Conservation (phyloP, 1,140 invertebrate genomes). For the Lineus longissimus region DNA sequence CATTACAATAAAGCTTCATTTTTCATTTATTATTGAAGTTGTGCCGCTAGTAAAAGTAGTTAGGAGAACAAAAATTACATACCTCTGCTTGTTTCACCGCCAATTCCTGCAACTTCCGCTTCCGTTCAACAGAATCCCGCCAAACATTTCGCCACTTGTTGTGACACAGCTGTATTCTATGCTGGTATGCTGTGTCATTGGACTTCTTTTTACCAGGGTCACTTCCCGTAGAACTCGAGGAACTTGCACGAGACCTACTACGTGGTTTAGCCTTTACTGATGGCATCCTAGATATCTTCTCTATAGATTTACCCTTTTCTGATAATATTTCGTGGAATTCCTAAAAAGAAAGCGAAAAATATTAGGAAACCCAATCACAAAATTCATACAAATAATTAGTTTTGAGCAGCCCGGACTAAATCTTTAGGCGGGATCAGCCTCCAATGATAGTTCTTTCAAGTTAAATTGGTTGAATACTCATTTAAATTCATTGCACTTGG, state of each 20-base stretch:
- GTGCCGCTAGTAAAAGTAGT: too few relatives aligned
- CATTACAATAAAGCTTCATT: too few relatives aligned
- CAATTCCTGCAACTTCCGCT: constrained; percentile 87
- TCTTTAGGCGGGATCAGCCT: too few relatives aligned
- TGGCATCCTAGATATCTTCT: neutral
- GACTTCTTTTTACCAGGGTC: neutral
- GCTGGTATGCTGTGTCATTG: constrained; percentile 28
- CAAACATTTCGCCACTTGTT: constrained; percentile 95
- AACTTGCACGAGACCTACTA: neutral
- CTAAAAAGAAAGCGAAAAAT: constrained; percentile 23
- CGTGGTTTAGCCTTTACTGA: neutral
- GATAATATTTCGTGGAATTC: constrained; percentile 51
- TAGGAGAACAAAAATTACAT: too few relatives aligned
- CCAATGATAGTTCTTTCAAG: too few relatives aligned
- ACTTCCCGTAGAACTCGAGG: neutral
- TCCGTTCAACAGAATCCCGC: constrained; percentile 92
- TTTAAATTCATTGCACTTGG: too few relatives aligned
- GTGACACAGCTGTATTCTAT: constrained; percentile 81
- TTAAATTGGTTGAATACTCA: too few relatives aligned
- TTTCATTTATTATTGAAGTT: too few relatives aligned
- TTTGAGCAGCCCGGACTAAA: too few relatives aligned
- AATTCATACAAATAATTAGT: too few relatives aligned
- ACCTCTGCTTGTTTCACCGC: constrained; percentile 83
- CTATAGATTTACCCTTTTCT: constrained; percentile 26
- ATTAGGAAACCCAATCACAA: neutral